phyloP scores from a whole-genome alignment of 2,113 vertebrate species.

The Symphodus melops region DNA sequence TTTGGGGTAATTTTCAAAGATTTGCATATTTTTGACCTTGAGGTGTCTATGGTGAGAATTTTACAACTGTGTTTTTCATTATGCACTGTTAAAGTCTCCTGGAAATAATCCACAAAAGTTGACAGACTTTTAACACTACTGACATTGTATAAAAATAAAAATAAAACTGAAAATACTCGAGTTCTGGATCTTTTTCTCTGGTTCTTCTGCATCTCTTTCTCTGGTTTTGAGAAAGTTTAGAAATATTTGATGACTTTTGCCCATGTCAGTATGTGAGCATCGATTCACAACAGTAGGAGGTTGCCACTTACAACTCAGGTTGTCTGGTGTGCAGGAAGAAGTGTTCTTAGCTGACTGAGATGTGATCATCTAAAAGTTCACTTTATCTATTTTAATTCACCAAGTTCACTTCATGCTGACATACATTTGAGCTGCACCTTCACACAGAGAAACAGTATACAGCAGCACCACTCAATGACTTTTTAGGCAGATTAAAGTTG shows the following conservation, averaged over 20 bases:
- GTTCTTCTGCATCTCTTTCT: background rate
- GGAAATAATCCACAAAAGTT: slow-evolving; percentile 33
- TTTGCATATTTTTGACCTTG: slow-evolving; percentile 26
- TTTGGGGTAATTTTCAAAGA: slow-evolving; percentile 9
- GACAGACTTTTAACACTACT: background rate
- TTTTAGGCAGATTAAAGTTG: background rate
- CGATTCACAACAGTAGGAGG: background rate
- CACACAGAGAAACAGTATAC: background rate
- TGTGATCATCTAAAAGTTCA: background rate
- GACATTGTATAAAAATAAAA: slow-evolving; percentile 17
- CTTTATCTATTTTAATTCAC: background rate
- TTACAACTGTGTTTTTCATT: slow-evolving; percentile 19
- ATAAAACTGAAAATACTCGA: background rate
- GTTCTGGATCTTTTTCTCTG: no score
- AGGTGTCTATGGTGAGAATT: slow-evolving; percentile 2
- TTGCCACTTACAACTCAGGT: background rate
- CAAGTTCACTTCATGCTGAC: background rate
- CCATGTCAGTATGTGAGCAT: slow-evolving; percentile 3
- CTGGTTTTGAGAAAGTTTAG: background rate
- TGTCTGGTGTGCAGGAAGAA: slow-evolving; percentile 1
- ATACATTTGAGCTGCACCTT: background rate
- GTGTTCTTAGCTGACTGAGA: background rate
- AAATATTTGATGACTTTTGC: background rate
- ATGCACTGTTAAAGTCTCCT: slow-evolving; percentile 11
- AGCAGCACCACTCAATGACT: background rate